Evolutionary conservation across 1,140 invertebrate species (phyloP), one percentile per base, ranked within the genome.

Genomic region (Camponotus vicinus): DNA sequence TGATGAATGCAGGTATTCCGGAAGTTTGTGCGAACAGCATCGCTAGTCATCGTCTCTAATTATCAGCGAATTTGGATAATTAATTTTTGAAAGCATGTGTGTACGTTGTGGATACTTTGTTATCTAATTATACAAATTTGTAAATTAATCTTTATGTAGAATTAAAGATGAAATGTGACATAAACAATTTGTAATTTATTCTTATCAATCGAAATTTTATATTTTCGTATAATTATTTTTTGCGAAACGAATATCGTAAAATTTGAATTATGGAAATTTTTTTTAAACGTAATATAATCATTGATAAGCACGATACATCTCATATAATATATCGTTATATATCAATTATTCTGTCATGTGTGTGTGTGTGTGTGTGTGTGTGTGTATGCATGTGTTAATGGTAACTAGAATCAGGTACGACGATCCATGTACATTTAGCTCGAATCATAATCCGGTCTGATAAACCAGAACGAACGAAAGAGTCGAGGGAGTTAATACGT

Each of bases 1-100:
- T 89, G 73, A 88, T 82, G 76, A 86, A 89, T 89, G 83, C 88
- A 88, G 83, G 61, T 70, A 86, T 86, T 80, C 87, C 82, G 82
- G 82, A 76, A 76, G 61, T 88, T 88, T 59, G 49, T 34, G 67
- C 67, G 79, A 83, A 45, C 69, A 73, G 55, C 52, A 61, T 83
- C 67, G 55, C 55, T 34, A 73, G 79, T 83, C 79, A 83, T 83
- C 79, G 79, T 61, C 69, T 82, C 49, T 73, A 83, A 73, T 52
- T 52, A 52, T 83, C 69, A 73, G 64, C 69, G 55, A 73, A 63
- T 73, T 83, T 32, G 69, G 79, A 45, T 83, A 83, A 83, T 83
- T 83, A 73, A 64, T n/a, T 63, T 52, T 45, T n/a, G 55, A 61
- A 61, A 11, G 5, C 13, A 34, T 27, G 37, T 34, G 18, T 27